phyloP scores from a whole-genome alignment of 2,888 invertebrate species.

The Busseola fusca region DNA sequence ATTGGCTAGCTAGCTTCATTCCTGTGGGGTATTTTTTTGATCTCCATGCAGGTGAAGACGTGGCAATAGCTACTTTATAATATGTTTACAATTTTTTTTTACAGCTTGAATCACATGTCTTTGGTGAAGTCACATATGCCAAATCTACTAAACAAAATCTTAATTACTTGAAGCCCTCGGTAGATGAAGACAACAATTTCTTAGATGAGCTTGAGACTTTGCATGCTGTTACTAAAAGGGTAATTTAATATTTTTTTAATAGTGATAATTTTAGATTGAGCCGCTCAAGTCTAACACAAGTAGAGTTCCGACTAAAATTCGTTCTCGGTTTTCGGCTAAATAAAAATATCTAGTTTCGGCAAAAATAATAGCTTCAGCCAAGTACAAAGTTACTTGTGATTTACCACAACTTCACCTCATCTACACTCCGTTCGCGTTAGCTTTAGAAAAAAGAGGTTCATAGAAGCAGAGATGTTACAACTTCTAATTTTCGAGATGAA shows the following conservation, averaged over 20 bases:
- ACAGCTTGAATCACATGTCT: conserved; percentile 77
- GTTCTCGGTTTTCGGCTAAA: not conserved
- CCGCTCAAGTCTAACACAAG: not conserved
- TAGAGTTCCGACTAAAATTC: not conserved
- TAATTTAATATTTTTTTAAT: conserved; percentile 54
- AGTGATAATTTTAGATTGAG: not conserved
- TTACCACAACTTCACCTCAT: not conserved
- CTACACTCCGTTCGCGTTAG: too few relatives aligned
- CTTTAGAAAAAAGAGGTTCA: too few relatives aligned
- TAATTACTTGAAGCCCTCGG: conserved; percentile 76
- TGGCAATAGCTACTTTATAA: not conserved
- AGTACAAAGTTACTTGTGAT: not conserved
- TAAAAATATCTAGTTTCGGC: not conserved
- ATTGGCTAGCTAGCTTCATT: too few relatives aligned
- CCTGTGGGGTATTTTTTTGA: not conserved
- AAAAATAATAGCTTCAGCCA: too few relatives aligned
- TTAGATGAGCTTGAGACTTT: conserved; percentile 90
- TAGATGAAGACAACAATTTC: conserved; percentile 90
- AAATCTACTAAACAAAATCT: conserved; percentile 73
- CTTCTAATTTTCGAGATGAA: too few relatives aligned
- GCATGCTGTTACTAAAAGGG: conserved; percentile 88
- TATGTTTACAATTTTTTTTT: conserved; percentile 1
- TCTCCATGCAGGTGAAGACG: not conserved
- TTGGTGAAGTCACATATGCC: conserved; percentile 76
- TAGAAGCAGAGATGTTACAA: too few relatives aligned